These are phyloP conservation scores for Dromaius novaehollandiae DNA, from an alignment of 2,113 vertebrate genomes.

Conservation along the genomic window DNA sequence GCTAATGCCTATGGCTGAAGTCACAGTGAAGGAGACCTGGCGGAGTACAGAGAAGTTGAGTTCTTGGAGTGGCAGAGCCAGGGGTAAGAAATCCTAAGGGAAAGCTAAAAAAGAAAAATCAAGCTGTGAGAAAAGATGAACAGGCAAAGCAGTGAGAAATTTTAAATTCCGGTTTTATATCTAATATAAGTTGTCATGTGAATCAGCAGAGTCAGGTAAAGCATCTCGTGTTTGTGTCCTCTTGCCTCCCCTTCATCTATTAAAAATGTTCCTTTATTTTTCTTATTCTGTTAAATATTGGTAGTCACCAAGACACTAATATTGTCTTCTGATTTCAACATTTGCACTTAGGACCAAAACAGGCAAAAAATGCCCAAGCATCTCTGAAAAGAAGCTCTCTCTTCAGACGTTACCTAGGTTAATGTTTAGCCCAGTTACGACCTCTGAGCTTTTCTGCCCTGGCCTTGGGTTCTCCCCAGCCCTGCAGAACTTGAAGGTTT, in stretches of 20 bases:
- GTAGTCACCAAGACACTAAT: not conserved
- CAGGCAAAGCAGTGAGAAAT: not conserved
- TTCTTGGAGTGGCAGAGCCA: not conserved
- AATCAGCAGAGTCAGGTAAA: not conserved
- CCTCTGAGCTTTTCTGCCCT: not conserved
- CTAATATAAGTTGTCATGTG: not conserved
- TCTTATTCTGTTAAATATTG: not conserved
- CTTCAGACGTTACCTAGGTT: not conserved
- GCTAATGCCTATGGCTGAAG: slow-evolving; percentile 18
- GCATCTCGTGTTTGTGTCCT: not conserved
- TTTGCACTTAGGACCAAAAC: not conserved
- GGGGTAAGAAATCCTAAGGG: not conserved
- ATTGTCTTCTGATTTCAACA: not conserved
- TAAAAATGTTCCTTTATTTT: not conserved
- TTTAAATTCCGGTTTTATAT: not conserved
- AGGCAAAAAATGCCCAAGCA: not conserved
- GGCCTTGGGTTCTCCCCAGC: not conserved
- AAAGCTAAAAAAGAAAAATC: slow-evolving; percentile 22
- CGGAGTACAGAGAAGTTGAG: slow-evolving; percentile 40
- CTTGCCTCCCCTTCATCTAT: not conserved
- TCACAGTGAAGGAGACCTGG: not conserved
- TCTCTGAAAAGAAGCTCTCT: not conserved
- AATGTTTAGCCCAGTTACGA: not conserved
- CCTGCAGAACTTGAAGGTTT: not conserved
- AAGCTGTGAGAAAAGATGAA: slow-evolving; percentile 25